Conservation (phyloP, 1,140 invertebrate species). For the Ooceraea biroi region DNA sequence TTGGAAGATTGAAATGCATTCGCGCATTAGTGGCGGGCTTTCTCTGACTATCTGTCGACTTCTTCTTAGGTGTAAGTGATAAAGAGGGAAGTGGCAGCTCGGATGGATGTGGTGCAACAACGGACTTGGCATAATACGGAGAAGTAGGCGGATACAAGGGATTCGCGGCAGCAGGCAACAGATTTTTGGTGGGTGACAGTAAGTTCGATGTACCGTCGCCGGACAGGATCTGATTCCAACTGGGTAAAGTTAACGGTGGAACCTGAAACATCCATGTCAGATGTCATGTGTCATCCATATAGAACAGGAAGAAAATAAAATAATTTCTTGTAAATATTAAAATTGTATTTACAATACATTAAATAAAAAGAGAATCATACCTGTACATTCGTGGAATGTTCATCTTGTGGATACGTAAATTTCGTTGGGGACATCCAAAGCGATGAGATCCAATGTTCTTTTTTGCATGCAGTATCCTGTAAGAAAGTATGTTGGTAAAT, state of each 20-base stretch:
- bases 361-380: conserved; percentile 56
- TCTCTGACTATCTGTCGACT: conserved; percentile 41
- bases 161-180: conserved; percentile 83
- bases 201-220: conserved; percentile 76
- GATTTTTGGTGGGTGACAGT: conserved; percentile 83
- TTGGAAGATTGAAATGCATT: neutral
- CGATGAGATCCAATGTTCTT: conserved; percentile 80
- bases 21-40: neutral
- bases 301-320: conserved; percentile 5
- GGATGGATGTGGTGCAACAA: conserved; percentile 84
- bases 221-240: conserved; percentile 77
- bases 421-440: conserved; percentile 83
- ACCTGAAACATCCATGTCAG: conserved; percentile 73
- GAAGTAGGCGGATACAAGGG: conserved; percentile 82
- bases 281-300: conserved; percentile 10
- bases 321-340: conserved; percentile 14
- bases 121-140: conserved; percentile 79
- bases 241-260: conserved; percentile 80
- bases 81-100: conserved; percentile 83
- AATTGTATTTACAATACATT: neutral
- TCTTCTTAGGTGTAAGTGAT: conserved; percentile 81
- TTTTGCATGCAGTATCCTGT: conserved; percentile 44
- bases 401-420: conserved; percentile 76
- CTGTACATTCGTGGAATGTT: conserved; percentile 79
- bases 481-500: neutral